Base-by-base conservation (phyloP, 1,140 invertebrate genomes). In the Drosophila eugracilis region DNA sequence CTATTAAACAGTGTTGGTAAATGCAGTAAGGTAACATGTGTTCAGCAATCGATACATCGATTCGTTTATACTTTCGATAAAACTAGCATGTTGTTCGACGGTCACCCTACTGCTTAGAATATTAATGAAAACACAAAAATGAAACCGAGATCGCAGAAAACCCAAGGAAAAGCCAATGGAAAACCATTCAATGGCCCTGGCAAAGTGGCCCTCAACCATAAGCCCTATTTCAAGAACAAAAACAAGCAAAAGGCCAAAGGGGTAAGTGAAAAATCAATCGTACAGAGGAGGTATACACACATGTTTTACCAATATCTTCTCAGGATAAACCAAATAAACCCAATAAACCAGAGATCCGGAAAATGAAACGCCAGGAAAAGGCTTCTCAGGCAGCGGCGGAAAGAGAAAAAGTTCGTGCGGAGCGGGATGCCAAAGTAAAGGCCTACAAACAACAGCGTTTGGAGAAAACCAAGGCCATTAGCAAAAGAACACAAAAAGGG, bases 401-500 rank as follows among this genome's bases (percentile, higher is more conserved):
- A 17, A 69, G 75, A 10, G 41, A 60, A 41, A 71, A 72, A 26
- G 57, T 76, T 22, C 67, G 77, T n/a, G 44, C 70, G 0, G 90
- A 91, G 26, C 88, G 90, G 41, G 81, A 90, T 42, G 75, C 73
- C 12, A 77, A 75, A 10, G 69, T 91, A 0, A 80, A 78, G 30
- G 73, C 66, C 14, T 91, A 91, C 36, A 91, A 91, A 19, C 71
- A 91, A 42, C 74, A 91, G 36, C 86, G 90, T 4, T 49, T 91
- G 22, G 89, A 90, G 10, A 81, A 73, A 21, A 89, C 89, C 5
- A 91, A 91, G 70, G 79, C 63, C 9, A 73, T 91, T 6, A 91
- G 83, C 48, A 91, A 91, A 42, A 75, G 65, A 19, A 91, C 90
- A 0, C 74, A 91, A 15, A 75, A 72, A n/a, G 90, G 90, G 0